Evolutionary conservation across 2,113 vertebrate genomes (phyloP), one percentile per base, ranked within the genome.

Genomic region (Marmota monax): DNA sequence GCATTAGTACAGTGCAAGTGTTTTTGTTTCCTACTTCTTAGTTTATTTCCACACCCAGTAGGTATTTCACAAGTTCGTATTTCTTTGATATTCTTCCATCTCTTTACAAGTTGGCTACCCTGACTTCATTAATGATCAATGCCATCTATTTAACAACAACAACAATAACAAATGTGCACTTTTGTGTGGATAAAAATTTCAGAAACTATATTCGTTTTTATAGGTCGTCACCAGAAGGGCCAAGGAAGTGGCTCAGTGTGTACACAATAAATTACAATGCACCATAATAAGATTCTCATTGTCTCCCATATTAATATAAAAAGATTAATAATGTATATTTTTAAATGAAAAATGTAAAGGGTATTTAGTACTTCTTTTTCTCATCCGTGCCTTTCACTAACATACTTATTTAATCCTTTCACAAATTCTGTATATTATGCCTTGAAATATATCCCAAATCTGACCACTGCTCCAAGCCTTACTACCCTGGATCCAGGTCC

Each of bases 341-440:
- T 67, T 45, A 89, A 93, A 69, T 65, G 39, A 63, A 88, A 80
- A 37, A 18, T 65, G 58, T 37, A 82, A 82, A 91, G 3, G 5
- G 4, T n/a, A 82, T 14, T 94, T 53, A 84, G 48, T 56, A 11
- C 37, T 48, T 77, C 25, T 42, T 84, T 84, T 94, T 63, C 73
- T 92, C 34, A 85, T 88, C 37, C 22, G 18, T 89, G 45, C 27
- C 65, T 94, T 96, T 93, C 18, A 70, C 16, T 96, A 42, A 76
- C 10, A 76, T 32, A 53, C 22, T 61, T 32, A 76, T 39, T 14
- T 9, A 79, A 56, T 91, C 27, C 11, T 90, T 94, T 94, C 12
- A 25, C 10, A 84, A 80, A 90, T 86, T 82, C n/a, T 56, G 8
- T 22, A 78, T 37, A 42, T 22, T 11, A 12, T 73, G 14, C 45